Evolutionary conservation across 2,797 vertebrate genomes (phyloP).

Genomic region (Catamblyrhynchus diadema): DNA sequence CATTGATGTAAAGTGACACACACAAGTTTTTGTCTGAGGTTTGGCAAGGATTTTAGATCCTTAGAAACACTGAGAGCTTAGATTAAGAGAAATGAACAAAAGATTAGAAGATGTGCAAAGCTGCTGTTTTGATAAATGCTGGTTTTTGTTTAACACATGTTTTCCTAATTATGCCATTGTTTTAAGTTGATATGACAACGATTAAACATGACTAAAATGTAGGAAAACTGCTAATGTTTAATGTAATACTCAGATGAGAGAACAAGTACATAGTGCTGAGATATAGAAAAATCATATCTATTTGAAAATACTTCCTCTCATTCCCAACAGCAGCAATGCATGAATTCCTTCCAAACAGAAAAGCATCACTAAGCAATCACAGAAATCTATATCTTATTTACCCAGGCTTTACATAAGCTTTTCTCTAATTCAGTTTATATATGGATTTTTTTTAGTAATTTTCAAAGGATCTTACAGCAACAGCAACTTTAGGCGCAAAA

Average conservation of each 20-base stretch:
- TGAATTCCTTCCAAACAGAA: background rate
- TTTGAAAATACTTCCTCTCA: background rate
- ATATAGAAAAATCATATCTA: background rate
- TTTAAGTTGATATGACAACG: background rate
- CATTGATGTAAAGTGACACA: background rate
- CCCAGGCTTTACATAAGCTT: background rate
- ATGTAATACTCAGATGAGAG: background rate
- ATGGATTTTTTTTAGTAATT: background rate
- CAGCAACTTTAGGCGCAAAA: constrained; percentile 87
- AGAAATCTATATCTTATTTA: background rate
- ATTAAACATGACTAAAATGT: background rate
- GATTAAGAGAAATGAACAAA: background rate
- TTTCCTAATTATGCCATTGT: background rate
- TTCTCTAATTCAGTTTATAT: background rate
- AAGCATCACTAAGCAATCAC: background rate
- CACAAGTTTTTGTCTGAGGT: background rate
- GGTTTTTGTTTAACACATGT: background rate
- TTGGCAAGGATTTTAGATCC: background rate
- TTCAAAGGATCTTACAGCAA: constrained; percentile 76
- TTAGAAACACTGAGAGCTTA: background rate
- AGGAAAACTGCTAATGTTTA: background rate
- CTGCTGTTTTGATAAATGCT: background rate
- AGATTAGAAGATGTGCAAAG: background rate
- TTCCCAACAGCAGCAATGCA: background rate
- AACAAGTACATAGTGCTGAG: background rate